These are phyloP conservation scores for Gymnocheta viridis DNA, from an alignment of 2,888 invertebrate genomes.

Conservation along the genomic window DNA sequence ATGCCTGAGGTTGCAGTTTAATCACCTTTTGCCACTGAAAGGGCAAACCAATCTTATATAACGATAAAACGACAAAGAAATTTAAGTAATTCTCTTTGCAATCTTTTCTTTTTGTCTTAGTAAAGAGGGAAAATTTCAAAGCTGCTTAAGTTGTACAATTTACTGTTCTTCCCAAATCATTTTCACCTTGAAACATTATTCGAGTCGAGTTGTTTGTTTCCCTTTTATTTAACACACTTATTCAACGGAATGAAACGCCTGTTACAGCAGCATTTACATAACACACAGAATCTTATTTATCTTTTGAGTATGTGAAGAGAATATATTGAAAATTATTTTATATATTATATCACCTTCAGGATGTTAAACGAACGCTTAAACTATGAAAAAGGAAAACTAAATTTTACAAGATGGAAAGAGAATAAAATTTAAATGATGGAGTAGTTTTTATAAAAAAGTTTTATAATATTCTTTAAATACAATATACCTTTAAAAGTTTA, in stretches of 20 bases:
- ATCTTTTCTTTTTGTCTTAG: not conserved
- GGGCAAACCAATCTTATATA: not conserved
- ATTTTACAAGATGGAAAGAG: not conserved
- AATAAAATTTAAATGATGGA: not conserved
- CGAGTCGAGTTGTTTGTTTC: not conserved
- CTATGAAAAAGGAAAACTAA: not conserved
- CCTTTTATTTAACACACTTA: not conserved
- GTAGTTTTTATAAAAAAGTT: not conserved
- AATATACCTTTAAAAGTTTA: too few relatives aligned
- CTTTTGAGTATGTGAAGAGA: not conserved
- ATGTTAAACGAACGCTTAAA: not conserved
- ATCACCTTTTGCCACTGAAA: conserved; percentile 17
- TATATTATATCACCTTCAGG: not conserved
- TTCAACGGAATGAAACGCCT: not conserved
- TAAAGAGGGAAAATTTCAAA: not conserved
- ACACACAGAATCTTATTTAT: not conserved
- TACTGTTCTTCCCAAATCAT: not conserved
- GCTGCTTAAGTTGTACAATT: conserved; percentile 11
- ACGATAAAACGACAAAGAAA: not conserved
- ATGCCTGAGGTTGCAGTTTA: conserved; percentile 38
- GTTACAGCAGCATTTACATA: not conserved
- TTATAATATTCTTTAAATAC: not conserved
- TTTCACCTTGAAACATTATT: not conserved
- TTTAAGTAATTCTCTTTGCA: not conserved
- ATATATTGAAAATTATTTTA: conserved; percentile 11